Evolutionary conservation across 2,797 vertebrate genomes (phyloP), one percentile per base, ranked within the genome.

Genomic region (Choloepus didactylus): DNA sequence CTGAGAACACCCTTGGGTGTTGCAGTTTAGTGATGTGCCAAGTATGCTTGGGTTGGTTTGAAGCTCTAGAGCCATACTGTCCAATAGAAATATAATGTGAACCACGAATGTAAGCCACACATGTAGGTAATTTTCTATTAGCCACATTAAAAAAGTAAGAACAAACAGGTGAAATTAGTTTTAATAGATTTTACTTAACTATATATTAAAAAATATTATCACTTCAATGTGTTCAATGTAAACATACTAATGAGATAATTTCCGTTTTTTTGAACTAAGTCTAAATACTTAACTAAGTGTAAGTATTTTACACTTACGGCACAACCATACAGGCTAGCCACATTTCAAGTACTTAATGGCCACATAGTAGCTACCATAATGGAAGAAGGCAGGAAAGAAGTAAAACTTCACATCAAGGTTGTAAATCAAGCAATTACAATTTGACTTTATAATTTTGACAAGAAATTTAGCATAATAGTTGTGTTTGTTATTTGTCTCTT

Each of bases 231-330:
- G 46, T 27, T 49, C 27, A 51, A 56, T 64, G 18, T 75, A 46
- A 70, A 70, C 51, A 81, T 44, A 8, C 70, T 70, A 66, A 93
- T 56, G 44, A 91, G 69, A 49, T 87, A 70, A 38, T 84, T 87
- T 67, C 41, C 56, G 38, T 82, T 70, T 49, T 54, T 76, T 83
- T 18, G 49, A 85, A 51, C 14, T 56, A 90, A 80, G 4, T 54
- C 70, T 76, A 76, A 88, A 59, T 51, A 35, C 35, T 35, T 35
- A 35, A 64, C 49, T 85, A 54, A 49, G 46, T 49, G 72, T 64
- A 54, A 67, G 10, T 46, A 15, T 67, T 80, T 95, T 79, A 89
- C 1, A 46, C 35, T 91, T 64, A 46, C 21, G 38, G 49, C 29
- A 8, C 69, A 75, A 85, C 73, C 10, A 0, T 41, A 16, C 25